Base-by-base conservation (phyloP, 2,797 vertebrate genomes). In the Characodon lateralis region DNA sequence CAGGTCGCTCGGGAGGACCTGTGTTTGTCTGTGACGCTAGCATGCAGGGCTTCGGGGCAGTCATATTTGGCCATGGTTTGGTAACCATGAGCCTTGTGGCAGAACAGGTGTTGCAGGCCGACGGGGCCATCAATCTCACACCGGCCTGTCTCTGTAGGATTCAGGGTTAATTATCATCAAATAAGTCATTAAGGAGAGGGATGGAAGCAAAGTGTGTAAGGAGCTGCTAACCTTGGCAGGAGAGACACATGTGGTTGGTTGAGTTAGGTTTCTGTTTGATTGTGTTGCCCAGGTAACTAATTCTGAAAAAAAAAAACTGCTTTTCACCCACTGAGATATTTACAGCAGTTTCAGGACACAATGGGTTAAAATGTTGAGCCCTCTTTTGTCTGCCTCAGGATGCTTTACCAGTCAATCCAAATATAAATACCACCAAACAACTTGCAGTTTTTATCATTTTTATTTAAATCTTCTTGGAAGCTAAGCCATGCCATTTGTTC, bases 111-210 rank as follows among this genome's bases (percentile, higher is more conserved):
- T 93, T 95, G 91, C 87, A 46, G 88, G 87, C 88, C 90, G 89
- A 93, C 87, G 87, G 91, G 92, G 89, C 94, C 92, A 95, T 95
- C 93, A 94, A 96, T 96, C 94, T 96, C 93, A 89, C 90, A 80
- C 92, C 71, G 83, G 91, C 88, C 89, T 61, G 90, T 94, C 94
- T 94, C 95, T 86, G 93, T 93, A 92, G 93, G 92, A 95, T 95
- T 95, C 94, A 93, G 94, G 94, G 94, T 95, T 96, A 95, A 96
- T 95, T 96, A 96, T 95, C 95, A 55, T 96, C 95, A 95, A 95
- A 94, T 94, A 95, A 94, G 90, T 90, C 93, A 95, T 95, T 94
- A 95, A 93, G 91, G 93, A 94, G 91, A 95, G 85, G 76, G 93
- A 95, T 93, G 91, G 89, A 91, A 86, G 91, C 74, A 0, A 72